A percentile compares a stretch with the other conserved stretches of the same genome.
Conservation (phyloP, 1,140 invertebrate species). For the Chelonus insularis region DNA sequence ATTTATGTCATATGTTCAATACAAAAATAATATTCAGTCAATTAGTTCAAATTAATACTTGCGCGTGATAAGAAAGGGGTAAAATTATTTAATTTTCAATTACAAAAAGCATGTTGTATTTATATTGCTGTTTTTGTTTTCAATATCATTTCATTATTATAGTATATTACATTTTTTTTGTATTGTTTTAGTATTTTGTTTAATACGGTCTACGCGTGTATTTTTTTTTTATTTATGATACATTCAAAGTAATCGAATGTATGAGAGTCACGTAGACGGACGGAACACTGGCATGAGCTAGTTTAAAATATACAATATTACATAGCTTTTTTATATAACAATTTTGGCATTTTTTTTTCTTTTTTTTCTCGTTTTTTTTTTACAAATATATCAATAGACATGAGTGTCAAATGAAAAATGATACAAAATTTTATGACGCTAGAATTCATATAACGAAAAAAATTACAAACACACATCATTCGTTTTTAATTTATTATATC, state of each 20-base stretch:
- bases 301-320: conserved; percentile 10
- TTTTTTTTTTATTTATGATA: not conserved
- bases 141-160: not conserved
- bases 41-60: conserved; percentile 50
- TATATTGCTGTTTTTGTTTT: conserved; percentile 1
- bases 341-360: too few relatives aligned
- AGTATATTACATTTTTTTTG: conserved; percentile 13
- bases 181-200: too few relatives aligned
- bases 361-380: conserved; percentile 3
- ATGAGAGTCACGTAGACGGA: conserved; percentile 34
- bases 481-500: conserved; percentile 2
- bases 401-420: too few relatives aligned
- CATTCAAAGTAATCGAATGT: conserved; percentile 12
- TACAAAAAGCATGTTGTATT: conserved; percentile 21
- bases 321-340: conserved; percentile 2
- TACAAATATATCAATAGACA: not conserved
- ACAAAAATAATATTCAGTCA: conserved; percentile 58
- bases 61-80: conserved; percentile 35
- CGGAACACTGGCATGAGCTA: conserved; percentile 34
- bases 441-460: too few relatives aligned
- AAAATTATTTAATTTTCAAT: too few relatives aligned
- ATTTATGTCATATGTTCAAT: conserved; percentile 35
- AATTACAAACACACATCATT: conserved; percentile 4
- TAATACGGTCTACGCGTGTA: conserved; percentile 16
- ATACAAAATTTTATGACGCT: too few relatives aligned